Conservation (phyloP, 2,888 invertebrate genomes). For the Polyploca ridens region DNA sequence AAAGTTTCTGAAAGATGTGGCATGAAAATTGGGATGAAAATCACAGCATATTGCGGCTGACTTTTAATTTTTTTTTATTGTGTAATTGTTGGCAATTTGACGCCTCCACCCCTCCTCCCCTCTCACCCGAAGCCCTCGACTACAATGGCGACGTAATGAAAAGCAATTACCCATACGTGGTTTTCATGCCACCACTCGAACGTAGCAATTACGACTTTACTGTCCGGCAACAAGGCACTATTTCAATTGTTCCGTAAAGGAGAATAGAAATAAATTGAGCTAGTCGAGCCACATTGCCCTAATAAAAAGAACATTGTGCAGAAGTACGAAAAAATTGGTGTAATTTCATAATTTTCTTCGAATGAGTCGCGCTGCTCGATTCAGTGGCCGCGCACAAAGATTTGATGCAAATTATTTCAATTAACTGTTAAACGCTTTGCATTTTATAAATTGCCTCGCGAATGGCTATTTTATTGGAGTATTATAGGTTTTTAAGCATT, state of each 20-base stretch:
- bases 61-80: slow-evolving; percentile 75
- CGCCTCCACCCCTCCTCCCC: slow-evolving; percentile 32
- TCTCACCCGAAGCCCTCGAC: slow-evolving; percentile 52
- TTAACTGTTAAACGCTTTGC: slow-evolving; percentile 3
- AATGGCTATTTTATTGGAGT: neutral
- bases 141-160: slow-evolving; percentile 80
- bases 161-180: slow-evolving; percentile 84
- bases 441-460: neutral
- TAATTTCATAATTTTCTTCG: slow-evolving; percentile 76
- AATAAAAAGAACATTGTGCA: slow-evolving; percentile 79
- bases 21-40: slow-evolving; percentile 15
- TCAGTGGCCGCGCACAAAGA: slow-evolving; percentile 15
- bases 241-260: slow-evolving; percentile 33
- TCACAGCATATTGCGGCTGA: slow-evolving; percentile 42
- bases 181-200: slow-evolving; percentile 52
- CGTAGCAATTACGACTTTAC: slow-evolving; percentile 42
- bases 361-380: slow-evolving; percentile 23
- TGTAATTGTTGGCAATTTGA: slow-evolving; percentile 79
- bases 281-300: slow-evolving; percentile 66
- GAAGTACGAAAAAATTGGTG: slow-evolving; percentile 70
- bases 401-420: slow-evolving; percentile 7
- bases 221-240: slow-evolving; percentile 30
- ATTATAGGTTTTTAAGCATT: neutral
- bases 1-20: neutral
- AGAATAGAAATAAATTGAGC: slow-evolving; percentile 81